Base-by-base conservation (phyloP, 1,140 invertebrate genomes). In the Olivierus martensii region DNA sequence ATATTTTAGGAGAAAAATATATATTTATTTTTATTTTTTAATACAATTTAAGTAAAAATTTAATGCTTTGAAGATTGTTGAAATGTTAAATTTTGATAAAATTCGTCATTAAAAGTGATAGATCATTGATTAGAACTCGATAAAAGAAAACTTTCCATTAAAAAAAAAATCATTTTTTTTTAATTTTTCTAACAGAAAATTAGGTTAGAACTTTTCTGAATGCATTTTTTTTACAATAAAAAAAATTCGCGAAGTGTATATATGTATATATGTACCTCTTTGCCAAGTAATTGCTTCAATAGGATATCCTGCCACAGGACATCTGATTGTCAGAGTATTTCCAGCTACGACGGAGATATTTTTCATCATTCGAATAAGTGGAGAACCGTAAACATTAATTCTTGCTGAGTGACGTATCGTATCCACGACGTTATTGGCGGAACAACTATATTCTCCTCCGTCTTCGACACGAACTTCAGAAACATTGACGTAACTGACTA, bases 401-500 rank as follows among this genome's bases (percentile, higher is more conserved):
- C 84, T 75, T 9, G 83, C 83, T 14, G 79, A 76, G 71, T 90
- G 84, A 10, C 41, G 38, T 10, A 84, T 79, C 63, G 73, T 74
- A 1, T 77, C 75, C 18, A 90, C 84, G 39, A 77, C 77, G 69
- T 93, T 94, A 53, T 77, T 79, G 0, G 89, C 89, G 7, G 79
- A 77, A 67, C 91, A 95, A 19, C 81, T 78, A 66, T 93, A 95
- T 66, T 90, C 82, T 14, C 90, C 91, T 44, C 90, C 90, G 68
- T 93, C 88, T 73, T 91, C 88, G 9, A 89, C 87, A 62, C 87
- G 82, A 46, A 55, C 35, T 90, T 79, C 53, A 82, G 84, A 86
- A 61, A 95, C 85, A 72, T 95, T 95, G 55, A 94, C 84, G 73
- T 91, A 88, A 62, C 88, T 91, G 67, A 93, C 85, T 39, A 94